These are phyloP conservation scores for Tanypteryx hageni DNA, from an alignment of 2,888 invertebrate species.

Conservation along the genomic window DNA sequence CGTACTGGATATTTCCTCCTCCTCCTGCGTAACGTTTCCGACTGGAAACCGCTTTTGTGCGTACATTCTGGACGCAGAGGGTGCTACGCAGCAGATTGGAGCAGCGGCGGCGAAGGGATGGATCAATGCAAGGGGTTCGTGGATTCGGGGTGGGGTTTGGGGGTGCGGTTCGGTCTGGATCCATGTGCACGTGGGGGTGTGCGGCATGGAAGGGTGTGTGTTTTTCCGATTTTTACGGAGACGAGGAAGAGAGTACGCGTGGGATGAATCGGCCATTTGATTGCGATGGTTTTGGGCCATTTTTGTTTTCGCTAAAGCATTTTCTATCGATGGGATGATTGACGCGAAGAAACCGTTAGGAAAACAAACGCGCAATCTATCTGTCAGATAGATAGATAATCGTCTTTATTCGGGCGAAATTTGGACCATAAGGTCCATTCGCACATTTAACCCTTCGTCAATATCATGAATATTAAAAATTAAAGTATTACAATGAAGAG, in stretches of 20 bases:
- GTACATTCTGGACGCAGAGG: not conserved
- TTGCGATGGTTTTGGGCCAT: no score
- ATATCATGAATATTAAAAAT: no score
- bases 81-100: conserved; percentile 42
- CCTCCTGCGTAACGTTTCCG: no score
- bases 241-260: not conserved
- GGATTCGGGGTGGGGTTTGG: not conserved
- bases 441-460: no score
- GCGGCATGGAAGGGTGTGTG: not conserved
- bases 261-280: not conserved
- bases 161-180: conserved; percentile 17
- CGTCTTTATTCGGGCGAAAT: no score
- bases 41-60: conserved; percentile 21
- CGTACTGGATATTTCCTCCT: not conserved
- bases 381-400: no score
- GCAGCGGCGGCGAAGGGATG: not conserved
- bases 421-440: no score
- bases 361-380: not conserved
- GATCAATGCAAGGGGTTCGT: conserved; percentile 44
- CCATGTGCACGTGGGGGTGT: conserved; percentile 42
- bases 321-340: not conserved
- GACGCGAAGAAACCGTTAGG: not conserved
- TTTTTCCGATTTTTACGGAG: not conserved
- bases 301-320: no score
- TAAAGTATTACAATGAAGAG: no score